These are phyloP conservation scores for Celastrina argiolus DNA, from an alignment of 2,888 invertebrate species.

Conservation along the genomic window DNA sequence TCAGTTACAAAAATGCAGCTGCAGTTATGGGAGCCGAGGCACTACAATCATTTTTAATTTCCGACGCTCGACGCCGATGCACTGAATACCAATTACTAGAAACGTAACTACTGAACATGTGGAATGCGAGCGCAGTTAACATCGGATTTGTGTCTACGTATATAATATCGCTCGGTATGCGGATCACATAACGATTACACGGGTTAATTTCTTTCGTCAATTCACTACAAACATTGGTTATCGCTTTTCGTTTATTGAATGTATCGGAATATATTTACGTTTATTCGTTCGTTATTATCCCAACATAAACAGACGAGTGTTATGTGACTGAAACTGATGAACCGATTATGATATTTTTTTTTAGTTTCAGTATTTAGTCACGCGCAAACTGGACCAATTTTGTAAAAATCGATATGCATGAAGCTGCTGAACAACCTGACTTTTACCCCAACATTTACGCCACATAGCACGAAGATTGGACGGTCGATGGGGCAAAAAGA, in stretches of 20 bases:
- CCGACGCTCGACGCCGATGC: conserved; percentile 52
- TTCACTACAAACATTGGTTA: conserved; percentile 14
- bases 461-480: too few species aligned
- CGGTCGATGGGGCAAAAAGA: too few species aligned
- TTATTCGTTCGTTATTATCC: not conserved
- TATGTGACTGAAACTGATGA: too few species aligned
- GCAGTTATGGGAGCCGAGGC: conserved; percentile 38
- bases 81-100: conserved; percentile 70
- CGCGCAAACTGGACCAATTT: too few species aligned
- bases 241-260: conserved; percentile 6
- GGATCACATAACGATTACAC: conserved; percentile 9
- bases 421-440: too few species aligned
- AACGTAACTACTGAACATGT: conserved; percentile 55
- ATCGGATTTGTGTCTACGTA: conserved; percentile 30
- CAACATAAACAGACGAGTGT: too few species aligned
- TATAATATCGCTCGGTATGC: not conserved
- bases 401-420: too few species aligned
- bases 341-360: too few species aligned
- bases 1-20: conserved; percentile 34
- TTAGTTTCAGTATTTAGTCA: too few species aligned
- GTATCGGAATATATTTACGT: not conserved
- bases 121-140: conserved; percentile 53
- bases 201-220: conserved; percentile 9
- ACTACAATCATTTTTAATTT: conserved; percentile 70
- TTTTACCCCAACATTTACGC: too few species aligned